These are phyloP conservation scores for Dendrolimus kikuchii DNA, from an alignment of 1,140 invertebrate species.

Conservation along the genomic window DNA sequence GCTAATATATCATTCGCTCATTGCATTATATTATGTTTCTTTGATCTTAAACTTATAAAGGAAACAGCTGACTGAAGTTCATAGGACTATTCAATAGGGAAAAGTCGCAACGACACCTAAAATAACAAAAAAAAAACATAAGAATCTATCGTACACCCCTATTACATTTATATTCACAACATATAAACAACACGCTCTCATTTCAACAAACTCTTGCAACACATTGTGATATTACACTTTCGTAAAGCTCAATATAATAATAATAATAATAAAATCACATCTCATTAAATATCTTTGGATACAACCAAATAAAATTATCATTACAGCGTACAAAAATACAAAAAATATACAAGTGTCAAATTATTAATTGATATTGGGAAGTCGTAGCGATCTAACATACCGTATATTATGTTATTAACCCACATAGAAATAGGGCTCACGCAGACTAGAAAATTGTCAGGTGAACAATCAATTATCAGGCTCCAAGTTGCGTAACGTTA, in stretches of 20 bases:
- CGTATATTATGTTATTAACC: conserved; percentile 13
- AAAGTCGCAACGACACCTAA: conserved; percentile 12
- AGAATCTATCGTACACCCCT: conserved; percentile 10
- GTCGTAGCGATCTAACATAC: conserved; percentile 14
- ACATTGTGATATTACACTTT: conserved; percentile 57
- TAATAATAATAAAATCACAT: conserved; percentile 59
- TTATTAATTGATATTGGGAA: conserved; percentile 24
- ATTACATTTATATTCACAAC: conserved; percentile 24
- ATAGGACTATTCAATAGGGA: neutral
- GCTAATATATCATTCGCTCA: no score
- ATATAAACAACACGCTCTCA: conserved; percentile 44
- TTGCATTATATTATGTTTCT: no score
- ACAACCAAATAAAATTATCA: conserved; percentile 63
- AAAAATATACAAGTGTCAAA: conserved; percentile 61
- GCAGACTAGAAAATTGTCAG: conserved; percentile 16
- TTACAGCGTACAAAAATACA: conserved; percentile 64
- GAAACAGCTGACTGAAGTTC: neutral
- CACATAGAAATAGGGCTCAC: conserved; percentile 11
- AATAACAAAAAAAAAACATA: conserved; percentile 3
- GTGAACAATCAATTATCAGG: no score
- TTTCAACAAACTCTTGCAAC: conserved; percentile 27
- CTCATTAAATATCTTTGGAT: conserved; percentile 69
- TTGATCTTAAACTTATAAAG: neutral
- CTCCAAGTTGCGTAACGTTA: no score
- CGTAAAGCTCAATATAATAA: conserved; percentile 59